Percentiles rank a stretch among this genome's conserved stretches.
phyloP scores from a whole-genome alignment of 1,140 invertebrate species.

The Mamestra configurata region DNA sequence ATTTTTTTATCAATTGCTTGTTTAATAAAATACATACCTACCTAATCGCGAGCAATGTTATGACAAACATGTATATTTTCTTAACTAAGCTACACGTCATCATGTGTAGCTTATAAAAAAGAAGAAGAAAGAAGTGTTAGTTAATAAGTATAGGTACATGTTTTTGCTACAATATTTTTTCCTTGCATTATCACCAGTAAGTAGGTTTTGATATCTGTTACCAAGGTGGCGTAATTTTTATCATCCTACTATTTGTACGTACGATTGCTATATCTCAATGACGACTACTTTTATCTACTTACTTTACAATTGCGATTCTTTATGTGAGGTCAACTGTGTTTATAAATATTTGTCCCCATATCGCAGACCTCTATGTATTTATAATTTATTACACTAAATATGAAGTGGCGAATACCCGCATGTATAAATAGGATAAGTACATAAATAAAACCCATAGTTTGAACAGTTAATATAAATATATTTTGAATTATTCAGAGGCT shows the following conservation, averaged over 20 bases:
- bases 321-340: background rate
- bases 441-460: slow-evolving; percentile 82
- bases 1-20: no score
- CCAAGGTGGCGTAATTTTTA: slow-evolving; percentile 24
- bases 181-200: background rate
- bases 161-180: background rate
- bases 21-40: no score
- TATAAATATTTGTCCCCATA: background rate
- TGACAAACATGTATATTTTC: no score
- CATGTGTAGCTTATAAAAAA: no score
- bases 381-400: background rate
- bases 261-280: background rate
- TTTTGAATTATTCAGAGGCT: slow-evolving; percentile 88
- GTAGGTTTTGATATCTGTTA: slow-evolving; percentile 16
- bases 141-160: no score
- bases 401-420: no score
- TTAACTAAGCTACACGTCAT: background rate
- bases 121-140: no score
- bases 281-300: background rate
- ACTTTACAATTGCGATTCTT: background rate
- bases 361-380: no score
- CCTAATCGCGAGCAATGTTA: no score
- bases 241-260: background rate
- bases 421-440: background rate
- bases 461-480: slow-evolving; percentile 88